Conservation (phyloP, 92 coral and sea anemone species). For the Nematostella vectensis region DNA sequence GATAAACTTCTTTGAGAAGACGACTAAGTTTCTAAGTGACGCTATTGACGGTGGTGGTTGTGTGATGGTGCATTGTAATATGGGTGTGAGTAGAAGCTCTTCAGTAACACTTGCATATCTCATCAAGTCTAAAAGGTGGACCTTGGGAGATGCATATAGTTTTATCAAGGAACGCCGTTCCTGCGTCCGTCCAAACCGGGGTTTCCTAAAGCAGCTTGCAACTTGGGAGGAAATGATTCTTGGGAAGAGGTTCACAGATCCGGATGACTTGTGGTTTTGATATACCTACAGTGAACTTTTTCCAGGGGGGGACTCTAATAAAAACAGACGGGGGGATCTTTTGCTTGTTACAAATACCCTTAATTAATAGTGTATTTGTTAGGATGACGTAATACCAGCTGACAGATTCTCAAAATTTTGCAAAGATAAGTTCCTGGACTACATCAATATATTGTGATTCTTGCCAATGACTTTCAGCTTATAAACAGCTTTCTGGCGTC, state of each 20-base stretch:
- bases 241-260: slow-evolving; percentile 69
- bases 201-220: slow-evolving; percentile 74
- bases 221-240: slow-evolving; percentile 66
- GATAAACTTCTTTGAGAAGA: slow-evolving; percentile 58
- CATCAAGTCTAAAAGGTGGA: slow-evolving; percentile 76
- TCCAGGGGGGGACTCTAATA: too few relatives aligned
- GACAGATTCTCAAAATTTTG: too few relatives aligned
- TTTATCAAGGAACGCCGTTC: slow-evolving; percentile 75
- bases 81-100: slow-evolving; percentile 96
- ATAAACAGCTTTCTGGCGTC: too few relatives aligned
- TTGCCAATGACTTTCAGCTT: too few relatives aligned
- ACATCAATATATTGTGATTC: too few relatives aligned
- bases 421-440: too few relatives aligned
- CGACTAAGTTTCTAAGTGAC: slow-evolving; percentile 53
- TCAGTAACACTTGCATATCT: slow-evolving; percentile 77
- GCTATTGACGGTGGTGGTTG: slow-evolving; percentile 69
- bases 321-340: too few relatives aligned
- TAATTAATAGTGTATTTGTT: too few relatives aligned
- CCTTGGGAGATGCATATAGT: slow-evolving; percentile 64
- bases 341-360: too few relatives aligned
- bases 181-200: slow-evolving; percentile 86
- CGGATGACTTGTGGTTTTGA: slow-evolving; percentile 91
- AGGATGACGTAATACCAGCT: too few relatives aligned
- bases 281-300: neutral
- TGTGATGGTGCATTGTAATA: slow-evolving; percentile 87